Base-by-base conservation (phyloP, 2,113 vertebrate genomes). In the Rhinolophus sinicus region DNA sequence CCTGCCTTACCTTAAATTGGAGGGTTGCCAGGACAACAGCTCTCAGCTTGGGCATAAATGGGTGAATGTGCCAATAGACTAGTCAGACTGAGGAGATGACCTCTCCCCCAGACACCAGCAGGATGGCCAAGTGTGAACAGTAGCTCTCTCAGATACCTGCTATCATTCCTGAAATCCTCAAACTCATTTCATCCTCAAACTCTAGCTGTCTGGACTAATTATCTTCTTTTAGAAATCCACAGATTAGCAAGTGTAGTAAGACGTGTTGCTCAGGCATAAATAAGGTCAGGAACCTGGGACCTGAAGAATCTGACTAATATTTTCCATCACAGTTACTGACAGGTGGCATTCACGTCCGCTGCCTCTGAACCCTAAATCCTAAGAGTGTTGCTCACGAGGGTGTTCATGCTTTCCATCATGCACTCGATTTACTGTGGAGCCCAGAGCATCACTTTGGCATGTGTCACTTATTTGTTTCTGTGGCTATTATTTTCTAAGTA, bases 151-250 rank as follows among this genome's bases (percentile, higher is more conserved):
- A 30, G 80, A 76, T 40, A 69, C 72, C 77, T 84, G 64, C 64
- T 81, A 2, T 73, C 26, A 58, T 64, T 95, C 72, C 47, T 58
- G 82, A 33, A 95, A 92, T 75, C 54, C 15, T 18, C 52, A 78
- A 84, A 69, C 38, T 93, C 58, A 9, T 90, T 84, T 73, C 64
- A 28, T 82, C 44, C 69, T 44, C 82, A 62, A 86, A 21, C n/a
- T 94, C 62, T 50, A 60, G 80, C 76, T 75, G 86, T 80, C 91
- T 83, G 83, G 69, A 75, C 50, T 93, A 75, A 93, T 95, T 78
- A 93, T 40, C 65, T 76, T 33, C 72, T 65, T 86, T 92, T 67
- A 75, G 89, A 89, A 70, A 96, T 44, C 86, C 64, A 24, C 56
- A 70, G 72, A 80, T 95, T 52, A 94, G 40, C 89, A 33, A 75